Conservation (phyloP, 1,140 invertebrate species). For the Acyrthosiphon pisum region DNA sequence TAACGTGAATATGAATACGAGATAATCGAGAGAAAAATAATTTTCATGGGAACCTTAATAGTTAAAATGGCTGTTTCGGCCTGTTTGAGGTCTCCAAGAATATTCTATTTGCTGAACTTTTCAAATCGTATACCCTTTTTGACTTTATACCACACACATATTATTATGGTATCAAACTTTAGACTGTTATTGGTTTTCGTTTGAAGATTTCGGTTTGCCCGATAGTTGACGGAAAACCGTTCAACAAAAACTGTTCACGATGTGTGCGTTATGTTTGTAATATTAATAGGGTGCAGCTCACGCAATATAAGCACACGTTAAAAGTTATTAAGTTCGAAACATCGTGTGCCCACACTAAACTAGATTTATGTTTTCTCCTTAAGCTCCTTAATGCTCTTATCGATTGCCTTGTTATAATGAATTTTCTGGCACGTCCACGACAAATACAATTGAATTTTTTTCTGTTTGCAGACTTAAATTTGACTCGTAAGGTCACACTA, state of each 20-base stretch:
- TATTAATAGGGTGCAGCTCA: background rate
- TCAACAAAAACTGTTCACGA: background rate
- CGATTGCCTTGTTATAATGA: conserved; percentile 39
- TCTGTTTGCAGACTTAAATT: background rate
- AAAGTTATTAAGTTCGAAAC: conserved; percentile 26
- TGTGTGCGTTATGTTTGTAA: conserved; percentile 13
- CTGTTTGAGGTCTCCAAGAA: background rate
- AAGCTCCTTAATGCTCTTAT: conserved; percentile 22
- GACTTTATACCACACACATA: background rate
- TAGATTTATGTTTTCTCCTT: conserved; percentile 33
- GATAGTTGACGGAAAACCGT: background rate
- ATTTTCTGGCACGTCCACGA: conserved; percentile 27
- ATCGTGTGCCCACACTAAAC: background rate
- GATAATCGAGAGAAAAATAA: background rate
- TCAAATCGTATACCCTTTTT: background rate
- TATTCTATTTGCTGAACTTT: background rate
- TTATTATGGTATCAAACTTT: background rate
- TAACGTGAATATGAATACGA: background rate
- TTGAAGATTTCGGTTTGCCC: background rate
- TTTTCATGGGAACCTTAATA: background rate
- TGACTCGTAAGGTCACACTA: background rate
- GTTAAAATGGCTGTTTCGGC: background rate
- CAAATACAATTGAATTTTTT: background rate
- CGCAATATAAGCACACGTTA: background rate
- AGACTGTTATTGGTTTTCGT: background rate